phyloP scores from a whole-genome alignment of 2,888 invertebrate species.

The Epirrhoe alternata region DNA sequence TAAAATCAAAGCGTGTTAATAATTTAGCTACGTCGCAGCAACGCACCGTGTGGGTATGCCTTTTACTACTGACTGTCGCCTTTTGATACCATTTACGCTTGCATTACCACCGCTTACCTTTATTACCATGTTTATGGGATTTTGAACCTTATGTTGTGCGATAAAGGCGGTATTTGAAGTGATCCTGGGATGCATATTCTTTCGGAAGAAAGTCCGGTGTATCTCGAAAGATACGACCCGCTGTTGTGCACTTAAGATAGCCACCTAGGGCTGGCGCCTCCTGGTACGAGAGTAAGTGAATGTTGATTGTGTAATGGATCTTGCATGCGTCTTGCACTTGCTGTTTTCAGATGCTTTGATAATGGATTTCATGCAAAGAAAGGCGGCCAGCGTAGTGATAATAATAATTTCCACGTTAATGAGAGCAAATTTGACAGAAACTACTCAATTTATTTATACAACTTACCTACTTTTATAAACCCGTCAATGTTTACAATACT shows the following conservation, averaged over 20 bases:
- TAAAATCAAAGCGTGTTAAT: no score
- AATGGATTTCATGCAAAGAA: neutral
- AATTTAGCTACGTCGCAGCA: neutral
- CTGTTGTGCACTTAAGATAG: conserved; percentile 67
- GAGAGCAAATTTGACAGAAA: neutral
- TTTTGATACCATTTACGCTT: conserved; percentile 62
- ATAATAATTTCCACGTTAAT: neutral
- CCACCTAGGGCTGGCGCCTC: conserved; percentile 55
- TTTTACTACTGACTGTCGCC: conserved; percentile 51
- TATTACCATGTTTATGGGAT: conserved; percentile 47
- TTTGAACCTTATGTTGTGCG: conserved; percentile 49
- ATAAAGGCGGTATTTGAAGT: conserved; percentile 50
- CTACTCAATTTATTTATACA: no score
- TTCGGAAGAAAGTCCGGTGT: conserved; percentile 61
- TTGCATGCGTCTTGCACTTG: conserved; percentile 3
- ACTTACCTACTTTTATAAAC: no score
- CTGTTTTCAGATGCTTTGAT: neutral
- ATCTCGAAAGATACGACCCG: conserved; percentile 62
- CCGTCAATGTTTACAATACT: no score
- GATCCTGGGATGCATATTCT: conserved; percentile 52
- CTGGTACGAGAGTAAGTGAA: neutral
- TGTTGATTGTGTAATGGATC: conserved; percentile 8
- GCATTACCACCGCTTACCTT: conserved; percentile 53
- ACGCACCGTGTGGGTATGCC: neutral
- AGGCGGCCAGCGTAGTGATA: neutral